Percentiles rank a stretch among this genome's conserved stretches.
phyloP scores from a whole-genome alignment of 1,140 invertebrate species.

The Ostrea edulis region DNA sequence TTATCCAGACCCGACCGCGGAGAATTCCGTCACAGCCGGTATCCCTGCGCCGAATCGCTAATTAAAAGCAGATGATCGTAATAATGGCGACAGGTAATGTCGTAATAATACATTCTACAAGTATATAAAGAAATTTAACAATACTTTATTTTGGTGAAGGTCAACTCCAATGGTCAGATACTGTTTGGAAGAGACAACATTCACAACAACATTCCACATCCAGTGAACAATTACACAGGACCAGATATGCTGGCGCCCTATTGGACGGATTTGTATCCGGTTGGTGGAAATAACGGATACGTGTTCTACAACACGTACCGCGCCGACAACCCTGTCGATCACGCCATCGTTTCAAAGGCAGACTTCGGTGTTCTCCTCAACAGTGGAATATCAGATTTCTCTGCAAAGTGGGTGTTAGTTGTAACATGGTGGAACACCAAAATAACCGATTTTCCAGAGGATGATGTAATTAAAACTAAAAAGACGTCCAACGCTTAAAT shows the following conservation, averaged over 20 bases:
- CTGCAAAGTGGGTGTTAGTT: constrained; percentile 5
- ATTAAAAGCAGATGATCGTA: too few relatives aligned
- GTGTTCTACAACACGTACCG: background rate
- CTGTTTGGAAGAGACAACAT: background rate
- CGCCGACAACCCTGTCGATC: background rate
- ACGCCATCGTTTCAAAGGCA: background rate
- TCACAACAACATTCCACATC: background rate
- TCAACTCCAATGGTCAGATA: background rate
- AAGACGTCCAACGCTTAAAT: too few relatives aligned
- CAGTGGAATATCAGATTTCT: background rate
- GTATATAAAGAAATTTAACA: too few relatives aligned
- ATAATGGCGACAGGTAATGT: too few relatives aligned
- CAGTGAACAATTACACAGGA: background rate
- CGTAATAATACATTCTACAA: too few relatives aligned
- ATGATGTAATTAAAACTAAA: background rate
- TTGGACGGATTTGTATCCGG: background rate
- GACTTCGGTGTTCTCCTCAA: background rate
- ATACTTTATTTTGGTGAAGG: background rate
- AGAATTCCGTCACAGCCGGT: too few relatives aligned
- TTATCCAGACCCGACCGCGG: too few relatives aligned
- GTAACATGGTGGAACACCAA: background rate
- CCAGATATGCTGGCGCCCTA: background rate
- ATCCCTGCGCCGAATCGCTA: too few relatives aligned
- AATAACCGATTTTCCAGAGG: background rate
- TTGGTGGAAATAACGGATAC: background rate